These are phyloP conservation scores for Sarcophaga rosellei DNA, from an alignment of 2,888 invertebrate species.

Conservation along the genomic window DNA sequence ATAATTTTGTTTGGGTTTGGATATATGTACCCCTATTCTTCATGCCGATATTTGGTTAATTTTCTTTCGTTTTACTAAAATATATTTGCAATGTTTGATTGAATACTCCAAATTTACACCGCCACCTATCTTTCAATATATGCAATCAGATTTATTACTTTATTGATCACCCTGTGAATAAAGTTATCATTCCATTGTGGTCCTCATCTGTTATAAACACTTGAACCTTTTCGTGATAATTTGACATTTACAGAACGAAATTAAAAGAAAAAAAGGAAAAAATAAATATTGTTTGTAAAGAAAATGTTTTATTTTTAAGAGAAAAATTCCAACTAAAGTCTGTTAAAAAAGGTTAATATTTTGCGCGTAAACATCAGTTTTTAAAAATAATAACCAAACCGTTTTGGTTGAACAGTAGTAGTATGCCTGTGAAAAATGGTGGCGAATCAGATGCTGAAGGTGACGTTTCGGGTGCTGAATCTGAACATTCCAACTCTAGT, in stretches of 20 bases:
- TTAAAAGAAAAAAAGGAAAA: background rate
- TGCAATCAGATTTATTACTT: background rate
- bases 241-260: conserved; percentile 52
- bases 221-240: background rate
- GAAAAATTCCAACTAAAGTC: background rate
- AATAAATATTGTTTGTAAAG: conserved; percentile 41
- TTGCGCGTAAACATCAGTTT: background rate
- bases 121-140: conserved; percentile 19
- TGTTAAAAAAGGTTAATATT: background rate
- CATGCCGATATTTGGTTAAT: too few relatives aligned
- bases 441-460: conserved; percentile 83
- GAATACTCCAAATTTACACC: background rate
- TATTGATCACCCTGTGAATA: conserved; percentile 13
- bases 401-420: background rate
- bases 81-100: too few relatives aligned
- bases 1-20: too few relatives aligned
- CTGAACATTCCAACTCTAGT: conserved; percentile 86
- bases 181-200: background rate
- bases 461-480: conserved; percentile 87
- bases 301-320: background rate
- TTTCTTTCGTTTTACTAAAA: too few relatives aligned
- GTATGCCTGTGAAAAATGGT: conserved; percentile 88
- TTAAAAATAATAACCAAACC: too few relatives aligned
- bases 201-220: background rate
- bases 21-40: too few relatives aligned